A percentile compares a stretch with the other conserved stretches of the same genome.
phyloP scores from a whole-genome alignment of 1,140 invertebrate genomes.

The Neodiprion virginianus region DNA sequence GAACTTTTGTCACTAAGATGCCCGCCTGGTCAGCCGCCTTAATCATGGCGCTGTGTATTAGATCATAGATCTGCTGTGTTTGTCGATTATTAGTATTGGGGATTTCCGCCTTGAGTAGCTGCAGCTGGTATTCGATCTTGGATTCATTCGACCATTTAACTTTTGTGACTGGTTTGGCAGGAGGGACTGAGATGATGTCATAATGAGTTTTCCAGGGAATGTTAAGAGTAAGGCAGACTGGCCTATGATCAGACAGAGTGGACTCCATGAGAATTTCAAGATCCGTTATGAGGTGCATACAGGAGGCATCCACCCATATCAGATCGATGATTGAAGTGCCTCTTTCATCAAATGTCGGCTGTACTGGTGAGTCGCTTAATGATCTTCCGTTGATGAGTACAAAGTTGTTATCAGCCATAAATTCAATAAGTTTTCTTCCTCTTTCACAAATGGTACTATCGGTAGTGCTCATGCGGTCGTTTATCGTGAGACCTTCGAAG shows the following conservation, averaged over 20 bases:
- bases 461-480: background rate
- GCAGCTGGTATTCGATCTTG: no score
- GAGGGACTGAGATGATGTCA: no score
- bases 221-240: conserved; percentile 15
- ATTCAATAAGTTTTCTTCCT: background rate
- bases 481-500: background rate
- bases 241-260: conserved; percentile 13
- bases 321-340: conserved; percentile 6
- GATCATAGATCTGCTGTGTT: no score
- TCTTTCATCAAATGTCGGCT: background rate
- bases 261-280: background rate
- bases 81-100: no score
- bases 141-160: no score
- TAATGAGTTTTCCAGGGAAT: background rate
- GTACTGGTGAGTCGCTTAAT: background rate
- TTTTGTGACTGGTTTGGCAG: no score
- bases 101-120: no score
- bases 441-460: background rate
- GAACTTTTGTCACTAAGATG: background rate
- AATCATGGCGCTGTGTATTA: no score
- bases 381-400: background rate
- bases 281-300: conserved; percentile 8
- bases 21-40: no score
- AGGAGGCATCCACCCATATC: conserved; percentile 9
- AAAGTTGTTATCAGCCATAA: background rate